Evolutionary conservation across 2,888 invertebrate genomes (phyloP), one percentile per base, ranked within the genome.

Genomic region (Acleris cristana): DNA sequence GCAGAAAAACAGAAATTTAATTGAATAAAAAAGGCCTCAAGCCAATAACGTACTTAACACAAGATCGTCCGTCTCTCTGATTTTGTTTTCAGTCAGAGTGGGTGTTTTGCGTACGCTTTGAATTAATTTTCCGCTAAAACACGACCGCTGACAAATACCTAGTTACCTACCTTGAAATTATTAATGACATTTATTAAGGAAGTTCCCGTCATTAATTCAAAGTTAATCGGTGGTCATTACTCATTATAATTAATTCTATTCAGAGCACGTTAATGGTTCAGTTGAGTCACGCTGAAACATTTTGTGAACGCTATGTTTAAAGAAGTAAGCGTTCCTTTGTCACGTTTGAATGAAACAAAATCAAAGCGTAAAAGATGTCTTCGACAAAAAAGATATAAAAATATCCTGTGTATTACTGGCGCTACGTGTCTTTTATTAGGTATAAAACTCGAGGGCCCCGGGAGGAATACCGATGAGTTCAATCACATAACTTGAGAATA

Each of bases 401-500:
- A 78, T 74, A 70, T 73, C 72, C 68, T 72, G 68, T 69, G 59
- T 72, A 75, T 76, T 79, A 79, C 78, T 79, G 75, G 75, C 76
- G 71, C 75, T 75, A 73, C 78, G 77, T 80, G 74, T 79, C 76
- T 78, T 83, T 84, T 83, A 84, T 84, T 79, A 81, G 79, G 79
- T 82, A 80, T 81, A 79, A 82, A 84, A 83, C 79, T 83, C 80
- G 76, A 74, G 72, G 76, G 69, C 71, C 66, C 71, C 44, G 76
- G 72, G 68, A 70, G 75, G 85, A 85, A 85, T 85, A 84, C 79
- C 77, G 77, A 85, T 84, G 81, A 83, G 78, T 75, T 78, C 82
- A 83, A 85, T 85, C 83, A 83, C 83, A 85, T 82, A 83, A 81
- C 80, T 82, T 70, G 74, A 71, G 76, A 74, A 76, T 78, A 80